A percentile compares a stretch with the other conserved stretches of the same genome.
Conservation (phyloP, 2,888 invertebrate species). For the Calliopum simillimum region DNA sequence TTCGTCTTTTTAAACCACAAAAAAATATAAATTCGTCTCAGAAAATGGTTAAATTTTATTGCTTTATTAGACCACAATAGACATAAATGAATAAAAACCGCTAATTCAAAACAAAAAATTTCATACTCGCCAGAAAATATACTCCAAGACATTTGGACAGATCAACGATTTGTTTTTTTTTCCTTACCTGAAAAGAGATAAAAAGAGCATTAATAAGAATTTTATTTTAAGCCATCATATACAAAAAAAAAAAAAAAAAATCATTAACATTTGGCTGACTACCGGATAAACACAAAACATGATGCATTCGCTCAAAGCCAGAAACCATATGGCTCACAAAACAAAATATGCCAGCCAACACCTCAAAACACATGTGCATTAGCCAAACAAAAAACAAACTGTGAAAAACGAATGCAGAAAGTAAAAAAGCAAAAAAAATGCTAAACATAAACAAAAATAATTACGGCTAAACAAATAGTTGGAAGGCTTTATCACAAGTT, state of each 20-base stretch:
- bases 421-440: not conserved
- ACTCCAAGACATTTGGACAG: too few species aligned
- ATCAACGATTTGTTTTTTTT: not conserved
- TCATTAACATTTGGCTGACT: not conserved
- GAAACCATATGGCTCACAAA: slow-evolving; percentile 11
- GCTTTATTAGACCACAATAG: too few species aligned
- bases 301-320: not conserved
- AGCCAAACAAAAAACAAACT: not conserved
- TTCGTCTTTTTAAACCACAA: too few species aligned
- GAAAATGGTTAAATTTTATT: too few species aligned
- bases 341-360: slow-evolving; percentile 1
- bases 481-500: slow-evolving; percentile 9
- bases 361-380: slow-evolving; percentile 15
- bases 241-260: not conserved
- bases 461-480: slow-evolving; percentile 17
- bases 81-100: too few species aligned
- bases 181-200: slow-evolving; percentile 12
- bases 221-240: not conserved
- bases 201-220: not conserved
- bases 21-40: too few species aligned
- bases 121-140: too few species aligned
- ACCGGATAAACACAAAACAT: too few species aligned
- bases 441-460: slow-evolving; percentile 5
- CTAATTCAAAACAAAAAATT: too few species aligned
- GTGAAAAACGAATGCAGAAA: not conserved